A percentile compares a stretch with the other conserved stretches of the same genome.
Conservation (phyloP, 2,888 invertebrate species). For the Tenthredo livida region DNA sequence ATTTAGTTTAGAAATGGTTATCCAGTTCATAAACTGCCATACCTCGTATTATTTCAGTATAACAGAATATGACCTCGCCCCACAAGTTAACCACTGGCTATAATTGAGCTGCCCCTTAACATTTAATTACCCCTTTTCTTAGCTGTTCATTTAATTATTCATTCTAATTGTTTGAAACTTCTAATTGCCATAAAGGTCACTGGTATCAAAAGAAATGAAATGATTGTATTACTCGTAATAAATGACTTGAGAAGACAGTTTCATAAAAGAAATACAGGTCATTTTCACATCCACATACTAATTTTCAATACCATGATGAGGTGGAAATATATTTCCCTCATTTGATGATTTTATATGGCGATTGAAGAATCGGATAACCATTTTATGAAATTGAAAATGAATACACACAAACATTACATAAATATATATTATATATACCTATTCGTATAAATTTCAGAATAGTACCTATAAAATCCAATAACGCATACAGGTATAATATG, state of each 20-base stretch:
- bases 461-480: conserved; percentile 61
- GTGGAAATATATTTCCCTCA: not conserved
- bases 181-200: no score
- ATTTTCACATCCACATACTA: not conserved
- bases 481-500: conserved; percentile 60
- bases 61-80: not conserved
- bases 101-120: not conserved
- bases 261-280: not conserved
- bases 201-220: no score
- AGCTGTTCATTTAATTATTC: not conserved
- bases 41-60: not conserved
- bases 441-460: conserved; percentile 43
- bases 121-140: not conserved
- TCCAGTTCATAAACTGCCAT: not conserved
- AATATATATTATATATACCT: conserved; percentile 3
- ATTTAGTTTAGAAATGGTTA: conserved; percentile 10
- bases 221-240: not conserved
- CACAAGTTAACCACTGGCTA: not conserved
- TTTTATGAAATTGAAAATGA: conserved; percentile 6
- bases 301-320: not conserved
- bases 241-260: not conserved
- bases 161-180: not conserved
- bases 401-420: not conserved
- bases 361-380: not conserved
- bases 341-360: not conserved